A percentile compares a stretch with the other conserved stretches of the same genome.
Evolutionary conservation across 2,888 invertebrate genomes (phyloP).

Genomic region (Nebria salina): DNA sequence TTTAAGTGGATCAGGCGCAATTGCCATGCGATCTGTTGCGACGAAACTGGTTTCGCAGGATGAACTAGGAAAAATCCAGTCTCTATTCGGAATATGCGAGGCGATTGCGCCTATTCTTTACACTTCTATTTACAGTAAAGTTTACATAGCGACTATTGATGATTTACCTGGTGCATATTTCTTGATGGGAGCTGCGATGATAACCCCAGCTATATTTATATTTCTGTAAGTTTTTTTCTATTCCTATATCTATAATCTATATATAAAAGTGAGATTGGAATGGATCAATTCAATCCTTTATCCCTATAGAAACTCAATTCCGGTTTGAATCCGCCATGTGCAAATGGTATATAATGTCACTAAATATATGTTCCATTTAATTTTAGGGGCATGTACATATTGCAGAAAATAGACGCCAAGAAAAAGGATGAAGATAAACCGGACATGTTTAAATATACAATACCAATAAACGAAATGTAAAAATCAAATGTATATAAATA

Average conservation of each 20-base stretch:
- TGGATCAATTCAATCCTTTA: too few relatives aligned
- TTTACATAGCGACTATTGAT: constrained; percentile 65
- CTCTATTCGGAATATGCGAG: constrained; percentile 70
- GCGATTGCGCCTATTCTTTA: constrained; percentile 67
- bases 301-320: too few relatives aligned
- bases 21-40: constrained; percentile 59
- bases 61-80: constrained; percentile 62
- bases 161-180: constrained; percentile 68
- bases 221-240: constrained; percentile 62
- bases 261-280: too few relatives aligned
- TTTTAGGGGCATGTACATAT: constrained; percentile 50
- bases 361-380: not conserved
- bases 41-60: constrained; percentile 60
- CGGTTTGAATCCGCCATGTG: constrained; percentile 9
- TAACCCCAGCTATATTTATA: constrained; percentile 64
- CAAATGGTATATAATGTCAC: too few relatives aligned
- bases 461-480: constrained; percentile 38
- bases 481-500: constrained; percentile 33
- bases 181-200: constrained; percentile 65
- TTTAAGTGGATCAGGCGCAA: constrained; percentile 57
- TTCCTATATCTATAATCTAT: not conserved
- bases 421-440: constrained; percentile 26
- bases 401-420: constrained; percentile 38
- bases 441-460: constrained; percentile 45
- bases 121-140: constrained; percentile 66